Evolutionary conservation across 2,797 vertebrate genomes (phyloP), one percentile per base, ranked within the genome.

Genomic region (Sebastes taczanowskii): DNA sequence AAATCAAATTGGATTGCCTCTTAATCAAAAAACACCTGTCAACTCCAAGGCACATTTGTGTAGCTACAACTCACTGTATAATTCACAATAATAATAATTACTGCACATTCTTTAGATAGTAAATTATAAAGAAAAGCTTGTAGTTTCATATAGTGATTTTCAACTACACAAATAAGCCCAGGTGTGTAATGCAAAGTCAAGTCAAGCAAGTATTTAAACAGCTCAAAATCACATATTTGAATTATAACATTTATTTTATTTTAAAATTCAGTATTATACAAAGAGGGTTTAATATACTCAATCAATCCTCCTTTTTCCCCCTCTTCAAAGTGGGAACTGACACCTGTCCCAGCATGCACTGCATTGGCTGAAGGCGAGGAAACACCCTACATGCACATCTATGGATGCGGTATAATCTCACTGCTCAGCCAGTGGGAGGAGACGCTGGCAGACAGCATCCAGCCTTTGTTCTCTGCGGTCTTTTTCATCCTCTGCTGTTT

Each of bases 401-500:
- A 6, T 65, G 55, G 29, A 29, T 60, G 61, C 13, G 49, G 80
- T 77, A 55, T 29, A 56, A 77, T 56, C 23, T 73, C 27, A 14
- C 23, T 38, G 63, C 22, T 77, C 38, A 73, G 63, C 35, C 34
- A 4, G 53, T 76, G 78, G 73, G 64, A 78, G 72, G 59, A 73
- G 75, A 69, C 29, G 8, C 25, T 61, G 53, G 66, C 58, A 72
- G 78, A 76, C 63, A 73, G 49, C 11, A n/a, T 27, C 63, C 38
- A n/a, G 25, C 53, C 71, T 79, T 83, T 84, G 67, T 68, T 8
- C 68, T 72, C 79, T 72, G 82, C 89, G 69, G 80, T 71, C 60
- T 62, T 34, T 74, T 79, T 78, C 69, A 23, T 82, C 61, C 59
- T 60, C n/a, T 3, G 27, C 84, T 89, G 75, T 59, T 91, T 81